phyloP scores from a whole-genome alignment of 2,113 vertebrate genomes.

The Poicephalus gulielmi region DNA sequence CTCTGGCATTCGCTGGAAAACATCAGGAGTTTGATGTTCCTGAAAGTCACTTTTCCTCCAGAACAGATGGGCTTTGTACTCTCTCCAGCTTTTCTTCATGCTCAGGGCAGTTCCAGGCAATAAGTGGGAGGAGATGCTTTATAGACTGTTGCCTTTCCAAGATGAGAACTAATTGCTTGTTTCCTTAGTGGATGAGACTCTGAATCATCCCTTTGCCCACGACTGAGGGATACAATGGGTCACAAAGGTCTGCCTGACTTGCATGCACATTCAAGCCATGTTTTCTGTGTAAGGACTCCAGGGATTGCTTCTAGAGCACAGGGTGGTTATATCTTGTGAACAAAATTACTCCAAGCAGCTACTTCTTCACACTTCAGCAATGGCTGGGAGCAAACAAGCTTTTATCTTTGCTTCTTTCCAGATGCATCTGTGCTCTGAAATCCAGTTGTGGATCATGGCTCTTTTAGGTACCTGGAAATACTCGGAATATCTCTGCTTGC shows the following conservation, averaged over 20 bases:
- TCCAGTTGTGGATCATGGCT: constrained; percentile 75
- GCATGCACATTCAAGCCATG: constrained; percentile 30
- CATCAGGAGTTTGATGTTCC: not conserved
- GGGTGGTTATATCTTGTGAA: not conserved
- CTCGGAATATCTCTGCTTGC: not conserved
- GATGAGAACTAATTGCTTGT: not conserved
- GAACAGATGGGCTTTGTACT: not conserved
- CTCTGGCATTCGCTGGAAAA: not conserved
- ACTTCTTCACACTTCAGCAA: constrained; percentile 78
- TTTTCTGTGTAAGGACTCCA: constrained; percentile 14
- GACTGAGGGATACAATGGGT: not conserved
- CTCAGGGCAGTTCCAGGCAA: not conserved
- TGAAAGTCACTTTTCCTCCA: not conserved
- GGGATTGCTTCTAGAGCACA: constrained; percentile 31
- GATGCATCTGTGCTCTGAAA: constrained; percentile 76
- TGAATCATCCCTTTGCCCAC: not conserved
- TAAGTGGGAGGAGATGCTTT: not conserved
- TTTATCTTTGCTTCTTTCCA: constrained; percentile 79
- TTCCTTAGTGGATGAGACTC: not conserved
- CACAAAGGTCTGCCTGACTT: constrained; percentile 15
- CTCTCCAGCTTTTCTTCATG: not conserved
- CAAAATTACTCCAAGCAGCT: not conserved
- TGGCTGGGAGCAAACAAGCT: constrained; percentile 81
- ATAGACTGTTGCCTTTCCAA: not conserved
- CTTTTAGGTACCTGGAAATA: constrained; percentile 57